Evolutionary conservation across 2,888 invertebrate genomes (phyloP).

Genomic region (Eupithecia subfuscata): DNA sequence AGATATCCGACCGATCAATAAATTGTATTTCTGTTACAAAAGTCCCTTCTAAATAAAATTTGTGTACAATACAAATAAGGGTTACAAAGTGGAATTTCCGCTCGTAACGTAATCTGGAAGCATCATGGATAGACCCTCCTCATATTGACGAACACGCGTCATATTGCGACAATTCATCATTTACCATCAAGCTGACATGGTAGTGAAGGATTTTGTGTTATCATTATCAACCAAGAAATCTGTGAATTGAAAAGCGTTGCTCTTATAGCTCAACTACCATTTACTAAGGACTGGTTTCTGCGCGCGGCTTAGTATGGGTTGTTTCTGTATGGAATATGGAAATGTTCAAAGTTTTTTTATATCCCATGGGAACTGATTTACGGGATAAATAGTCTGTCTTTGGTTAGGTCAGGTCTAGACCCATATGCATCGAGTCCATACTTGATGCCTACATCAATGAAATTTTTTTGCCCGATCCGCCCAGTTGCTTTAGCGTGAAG

Average conservation of each 20-base stretch:
- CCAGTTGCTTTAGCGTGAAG: no score
- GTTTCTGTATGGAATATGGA: no score
- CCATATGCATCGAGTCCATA: no score
- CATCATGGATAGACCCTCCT: constrained; percentile 37
- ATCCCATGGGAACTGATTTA: no score
- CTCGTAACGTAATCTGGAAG: background rate
- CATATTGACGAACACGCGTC: constrained; percentile 35
- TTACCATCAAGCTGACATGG: constrained; percentile 22
- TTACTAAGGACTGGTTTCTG: background rate
- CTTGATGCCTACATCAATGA: no score
- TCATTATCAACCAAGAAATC: background rate
- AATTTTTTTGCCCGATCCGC: no score
- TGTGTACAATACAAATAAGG: background rate
- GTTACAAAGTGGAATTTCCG: background rate
- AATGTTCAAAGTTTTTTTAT: no score
- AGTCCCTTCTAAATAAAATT: background rate
- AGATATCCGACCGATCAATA: no score
- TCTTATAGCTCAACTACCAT: background rate
- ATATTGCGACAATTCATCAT: constrained; percentile 37
- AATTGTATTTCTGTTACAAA: background rate
- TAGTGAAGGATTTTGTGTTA: background rate
- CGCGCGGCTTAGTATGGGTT: no score
- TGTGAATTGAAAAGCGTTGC: background rate
- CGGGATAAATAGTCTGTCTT: no score
- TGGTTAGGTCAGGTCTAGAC: no score